Conservation (phyloP, 2,113 vertebrate genomes). For the Cololabis saira region DNA sequence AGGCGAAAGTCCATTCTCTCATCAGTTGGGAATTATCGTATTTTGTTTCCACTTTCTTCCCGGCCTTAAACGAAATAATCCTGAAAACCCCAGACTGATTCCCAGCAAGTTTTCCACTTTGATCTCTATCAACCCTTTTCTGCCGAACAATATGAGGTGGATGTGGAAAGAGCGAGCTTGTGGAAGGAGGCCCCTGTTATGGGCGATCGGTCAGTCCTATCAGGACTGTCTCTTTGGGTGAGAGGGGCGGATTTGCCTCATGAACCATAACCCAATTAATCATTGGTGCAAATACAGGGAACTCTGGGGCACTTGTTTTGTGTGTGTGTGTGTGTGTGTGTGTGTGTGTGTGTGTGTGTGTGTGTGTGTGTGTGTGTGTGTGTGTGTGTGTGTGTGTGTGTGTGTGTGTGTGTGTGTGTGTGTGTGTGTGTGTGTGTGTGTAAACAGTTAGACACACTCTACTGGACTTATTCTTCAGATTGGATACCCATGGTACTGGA, state of each 20-base stretch:
- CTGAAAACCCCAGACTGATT: conserved; percentile 7
- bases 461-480: conserved; percentile 18
- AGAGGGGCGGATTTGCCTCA: conserved; percentile 42
- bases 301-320: conserved; percentile 18
- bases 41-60: neutral
- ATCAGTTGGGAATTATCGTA: conserved; percentile 1
- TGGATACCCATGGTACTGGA: conserved; percentile 18
- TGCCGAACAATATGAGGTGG: conserved; percentile 38
- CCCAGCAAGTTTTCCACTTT: conserved; percentile 3
- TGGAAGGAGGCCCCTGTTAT: conserved; percentile 35
- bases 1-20: neutral
- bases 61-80: conserved; percentile 5
- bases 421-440: conserved; percentile 20
- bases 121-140: conserved; percentile 11
- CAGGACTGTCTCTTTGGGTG: conserved; percentile 26
- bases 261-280: conserved; percentile 67
- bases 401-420: conserved; percentile 13
- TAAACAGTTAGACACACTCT: conserved; percentile 25
- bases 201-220: conserved; percentile 36
- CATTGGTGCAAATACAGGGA: conserved; percentile 45
- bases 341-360: conserved; percentile 4
- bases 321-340: conserved; percentile 16
- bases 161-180: conserved; percentile 27
- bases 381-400: conserved; percentile 15
- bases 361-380: conserved; percentile 20